Conservation (phyloP, 2,113 vertebrate species). For the Periophthalmodon schlosseri region DNA sequence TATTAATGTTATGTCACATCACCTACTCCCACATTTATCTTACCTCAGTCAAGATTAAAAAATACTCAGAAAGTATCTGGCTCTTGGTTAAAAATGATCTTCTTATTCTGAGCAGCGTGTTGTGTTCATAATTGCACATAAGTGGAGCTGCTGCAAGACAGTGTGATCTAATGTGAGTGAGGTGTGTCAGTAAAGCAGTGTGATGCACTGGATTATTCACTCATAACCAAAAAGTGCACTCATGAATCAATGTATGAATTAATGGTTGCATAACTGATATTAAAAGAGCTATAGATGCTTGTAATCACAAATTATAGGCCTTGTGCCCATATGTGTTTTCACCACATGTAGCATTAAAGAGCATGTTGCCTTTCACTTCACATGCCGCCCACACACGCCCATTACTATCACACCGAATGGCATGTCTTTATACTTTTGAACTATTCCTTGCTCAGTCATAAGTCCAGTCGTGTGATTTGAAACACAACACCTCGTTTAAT, state of each 20-base stretch:
- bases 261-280: background rate
- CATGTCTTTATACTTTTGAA: slow-evolving; percentile 29
- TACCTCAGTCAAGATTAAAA: too few species aligned
- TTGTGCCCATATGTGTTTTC: slow-evolving; percentile 8
- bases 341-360: slow-evolving; percentile 29
- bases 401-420: slow-evolving; percentile 19
- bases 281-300: background rate
- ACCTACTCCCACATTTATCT: too few species aligned
- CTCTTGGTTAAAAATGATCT: background rate
- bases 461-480: background rate
- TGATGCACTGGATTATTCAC: too few species aligned
- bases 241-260: background rate
- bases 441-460: background rate
- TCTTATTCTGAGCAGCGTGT: background rate
- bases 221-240: background rate
- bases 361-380: slow-evolving; percentile 27
- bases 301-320: background rate
- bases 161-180: too few species aligned
- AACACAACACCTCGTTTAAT: background rate
- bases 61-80: too few species aligned
- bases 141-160: background rate
- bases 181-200: too few species aligned
- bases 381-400: slow-evolving; percentile 34
- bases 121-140: too few species aligned
- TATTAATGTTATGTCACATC: too few species aligned